Base-by-base conservation (phyloP, 2,888 invertebrate species). In the Coenonympha arcania region DNA sequence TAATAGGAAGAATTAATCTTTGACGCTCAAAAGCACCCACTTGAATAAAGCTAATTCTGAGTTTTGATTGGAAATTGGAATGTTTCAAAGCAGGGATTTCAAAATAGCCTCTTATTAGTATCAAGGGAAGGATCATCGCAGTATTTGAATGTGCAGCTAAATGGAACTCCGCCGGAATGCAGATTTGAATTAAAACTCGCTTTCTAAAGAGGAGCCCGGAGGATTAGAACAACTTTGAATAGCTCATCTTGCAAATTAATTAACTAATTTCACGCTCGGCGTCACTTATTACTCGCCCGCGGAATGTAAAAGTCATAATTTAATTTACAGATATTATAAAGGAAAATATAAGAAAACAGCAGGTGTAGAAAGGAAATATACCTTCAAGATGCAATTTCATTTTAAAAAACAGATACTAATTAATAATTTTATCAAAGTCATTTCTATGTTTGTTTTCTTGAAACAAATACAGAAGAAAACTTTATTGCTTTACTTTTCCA, bases 101-200 rank as follows among this genome's bases (percentile, higher is more conserved):
- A 15, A 19, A 66, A 77, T 77, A 70, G 71, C 70, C 72, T 69
- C 72, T 76, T 76, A 79, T 79, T 69, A 71, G 71, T 69, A 71
- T 68, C 73, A 59, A 61, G 72, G 71, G 73, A 73, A 69, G 63
- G 66, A 66, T 69, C 65, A 67, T 64, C 58, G 66, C 57, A 62
- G 68, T 66, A 68, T 71, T 71, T 69, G 68, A 77, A 73, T 71
- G 73, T 75, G 75, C 78, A 76, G 64, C 65, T 67, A 60, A 63
- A 68, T 56, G 59, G 58, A 65, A 63, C 68, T 63, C 67, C 58
- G 64, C 64, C 54, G 60, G 67, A 70, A 77, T 76, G 73, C 73
- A 75, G 75, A 78, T 76, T 74, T 65, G 68, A 73, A 78, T 77
- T 78, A 78, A 78, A 78, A 76, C 71, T 74, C 71, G 62, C 63